Conservation (phyloP, 2,888 invertebrate species). For the Cephalotes varians region DNA sequence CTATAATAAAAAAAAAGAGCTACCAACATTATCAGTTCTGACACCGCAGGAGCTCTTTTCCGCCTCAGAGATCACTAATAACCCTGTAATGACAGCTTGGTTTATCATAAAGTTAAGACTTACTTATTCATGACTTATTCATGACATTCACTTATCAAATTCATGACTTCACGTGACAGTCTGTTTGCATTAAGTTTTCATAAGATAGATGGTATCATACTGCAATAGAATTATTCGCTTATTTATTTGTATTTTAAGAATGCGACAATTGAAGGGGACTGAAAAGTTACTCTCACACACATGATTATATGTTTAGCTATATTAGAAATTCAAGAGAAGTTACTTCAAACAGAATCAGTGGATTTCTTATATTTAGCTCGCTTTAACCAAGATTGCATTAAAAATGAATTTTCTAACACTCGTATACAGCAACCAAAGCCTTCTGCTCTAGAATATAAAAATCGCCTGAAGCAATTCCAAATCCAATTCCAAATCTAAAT, state of each 20-base stretch:
- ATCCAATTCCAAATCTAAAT: too few species aligned
- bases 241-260: neutral
- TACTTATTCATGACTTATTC: too few species aligned
- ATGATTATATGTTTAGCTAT: constrained; percentile 14
- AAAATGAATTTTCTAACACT: constrained; percentile 15
- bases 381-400: neutral
- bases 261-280: neutral
- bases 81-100: constrained; percentile 3
- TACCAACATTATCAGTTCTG: neutral
- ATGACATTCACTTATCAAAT: too few species aligned
- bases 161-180: constrained; percentile 3
- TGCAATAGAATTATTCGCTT: constrained; percentile 7
- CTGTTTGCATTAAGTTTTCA: constrained; percentile 21
- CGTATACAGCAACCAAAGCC: constrained; percentile 13
- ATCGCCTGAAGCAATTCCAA: too few species aligned
- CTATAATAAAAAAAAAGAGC: too few species aligned
- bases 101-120: constrained; percentile 6
- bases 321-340: neutral
- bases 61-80: neutral
- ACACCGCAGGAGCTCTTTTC: neutral
- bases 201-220: constrained; percentile 1
- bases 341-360: neutral
- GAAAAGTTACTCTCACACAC: constrained; percentile 5
- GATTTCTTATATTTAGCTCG: constrained; percentile 15
- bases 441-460: neutral